phyloP scores from a whole-genome alignment of 1,140 invertebrate species.

The Drosophila pachea region DNA sequence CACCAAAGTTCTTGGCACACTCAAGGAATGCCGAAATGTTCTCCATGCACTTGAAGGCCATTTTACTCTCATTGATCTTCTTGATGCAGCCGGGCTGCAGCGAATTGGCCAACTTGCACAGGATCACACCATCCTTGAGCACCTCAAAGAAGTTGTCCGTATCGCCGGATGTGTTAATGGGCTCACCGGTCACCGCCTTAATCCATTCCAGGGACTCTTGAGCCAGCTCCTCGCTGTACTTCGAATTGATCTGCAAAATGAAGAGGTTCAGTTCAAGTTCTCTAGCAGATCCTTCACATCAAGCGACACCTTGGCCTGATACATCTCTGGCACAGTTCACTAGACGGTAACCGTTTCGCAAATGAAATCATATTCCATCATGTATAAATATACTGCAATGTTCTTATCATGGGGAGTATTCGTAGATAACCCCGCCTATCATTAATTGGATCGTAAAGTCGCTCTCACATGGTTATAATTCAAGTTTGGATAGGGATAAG shows the following conservation, averaged over 20 bases:
- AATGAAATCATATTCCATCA: constrained; percentile 34
- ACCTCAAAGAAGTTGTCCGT: constrained; percentile 95
- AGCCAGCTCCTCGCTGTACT: constrained; percentile 96
- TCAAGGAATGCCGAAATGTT: constrained; percentile 97
- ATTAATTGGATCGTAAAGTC: constrained; percentile 59
- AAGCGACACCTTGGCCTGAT: constrained; percentile 55
- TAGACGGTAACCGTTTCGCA: constrained; percentile 39
- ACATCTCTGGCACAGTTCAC: constrained; percentile 46
- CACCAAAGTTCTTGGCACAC: constrained; percentile 91
- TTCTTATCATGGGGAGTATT: constrained; percentile 51
- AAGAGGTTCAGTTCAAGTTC: background rate
- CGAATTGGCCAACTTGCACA: constrained; percentile 92
- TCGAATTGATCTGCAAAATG: constrained; percentile 92
- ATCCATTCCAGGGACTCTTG: constrained; percentile 95
- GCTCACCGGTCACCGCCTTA: constrained; percentile 87
- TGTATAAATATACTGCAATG: constrained; percentile 27
- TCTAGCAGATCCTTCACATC: background rate
- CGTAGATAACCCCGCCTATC: constrained; percentile 56
- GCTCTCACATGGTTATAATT: constrained; percentile 45
- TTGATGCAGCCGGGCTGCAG: constrained; percentile 89
- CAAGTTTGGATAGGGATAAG: constrained; percentile 57
- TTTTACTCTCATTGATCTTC: constrained; percentile 91
- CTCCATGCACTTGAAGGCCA: constrained; percentile 99
- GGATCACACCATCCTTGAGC: constrained; percentile 90
- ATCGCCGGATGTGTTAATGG: constrained; percentile 89